These are phyloP conservation scores for Channa striata DNA, from an alignment of 2,797 vertebrate species.

Conservation along the genomic window DNA sequence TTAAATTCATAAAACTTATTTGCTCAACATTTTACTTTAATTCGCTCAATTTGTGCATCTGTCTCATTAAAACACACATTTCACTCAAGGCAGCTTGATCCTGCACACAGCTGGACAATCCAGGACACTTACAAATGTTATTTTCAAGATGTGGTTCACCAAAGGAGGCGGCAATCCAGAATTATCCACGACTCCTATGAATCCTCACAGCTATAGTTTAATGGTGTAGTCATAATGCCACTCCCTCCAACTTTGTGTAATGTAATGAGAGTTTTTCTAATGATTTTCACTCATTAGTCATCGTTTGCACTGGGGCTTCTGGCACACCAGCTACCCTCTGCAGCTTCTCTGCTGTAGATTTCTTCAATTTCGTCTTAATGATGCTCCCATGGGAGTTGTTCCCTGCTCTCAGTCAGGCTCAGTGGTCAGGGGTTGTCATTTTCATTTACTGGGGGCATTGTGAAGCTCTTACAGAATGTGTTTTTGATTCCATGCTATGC, in stretches of 20 bases:
- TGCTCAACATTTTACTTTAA: conserved; percentile 28
- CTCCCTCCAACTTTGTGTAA: conserved; percentile 24
- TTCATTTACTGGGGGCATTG: conserved; percentile 37
- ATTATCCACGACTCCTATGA: conserved; percentile 4
- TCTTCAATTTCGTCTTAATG: conserved; percentile 55
- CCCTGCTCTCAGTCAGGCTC: conserved; percentile 35
- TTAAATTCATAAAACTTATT: conserved; percentile 18
- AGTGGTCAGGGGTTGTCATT: conserved; percentile 53
- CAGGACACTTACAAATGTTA: too few species aligned
- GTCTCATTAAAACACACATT: not conserved
- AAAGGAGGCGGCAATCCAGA: conserved; percentile 18
- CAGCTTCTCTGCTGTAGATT: conserved; percentile 29
- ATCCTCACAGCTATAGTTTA: conserved; percentile 15
- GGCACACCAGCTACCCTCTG: conserved; percentile 16
- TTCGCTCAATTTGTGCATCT: conserved; percentile 13
- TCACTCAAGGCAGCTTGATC: not conserved
- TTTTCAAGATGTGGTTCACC: conserved; percentile 5
- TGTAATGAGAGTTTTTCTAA: conserved; percentile 34
- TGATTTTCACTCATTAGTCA: conserved; percentile 59
- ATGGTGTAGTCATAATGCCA: conserved; percentile 5
- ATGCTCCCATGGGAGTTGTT: conserved; percentile 54
- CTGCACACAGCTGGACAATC: conserved; percentile 2
- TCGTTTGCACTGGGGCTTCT: conserved; percentile 41
- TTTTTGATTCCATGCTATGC: conserved; percentile 17
- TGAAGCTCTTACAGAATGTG: conserved; percentile 14